phyloP scores from a whole-genome alignment of 1,140 invertebrate species.

The Ctenoplectra terminalis region DNA sequence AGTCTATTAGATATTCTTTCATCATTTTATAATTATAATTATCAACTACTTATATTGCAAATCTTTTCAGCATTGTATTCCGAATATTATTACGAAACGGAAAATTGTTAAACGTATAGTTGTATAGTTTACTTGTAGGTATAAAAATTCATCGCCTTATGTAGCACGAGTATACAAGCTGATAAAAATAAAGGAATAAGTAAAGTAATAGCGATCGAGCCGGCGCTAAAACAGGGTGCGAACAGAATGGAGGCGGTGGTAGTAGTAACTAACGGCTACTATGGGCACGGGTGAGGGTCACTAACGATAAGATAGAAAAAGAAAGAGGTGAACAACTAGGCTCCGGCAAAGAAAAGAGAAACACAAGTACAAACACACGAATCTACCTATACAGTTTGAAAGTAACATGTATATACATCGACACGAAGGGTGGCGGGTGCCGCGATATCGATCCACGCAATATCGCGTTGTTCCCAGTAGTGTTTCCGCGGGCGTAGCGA shows the following conservation, averaged over 20 bases:
- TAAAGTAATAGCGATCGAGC: not conserved
- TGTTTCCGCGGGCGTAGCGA: slow-evolving; percentile 51
- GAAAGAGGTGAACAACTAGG: slow-evolving; percentile 21
- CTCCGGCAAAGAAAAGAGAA: slow-evolving; percentile 3
- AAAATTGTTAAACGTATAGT: no score
- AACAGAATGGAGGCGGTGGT: not conserved
- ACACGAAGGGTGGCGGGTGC: slow-evolving; percentile 70
- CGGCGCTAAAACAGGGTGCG: not conserved
- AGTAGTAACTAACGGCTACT: not conserved
- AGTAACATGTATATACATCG: slow-evolving; percentile 46
- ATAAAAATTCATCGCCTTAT: no score
- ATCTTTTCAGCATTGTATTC: no score
- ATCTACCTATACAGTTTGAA: slow-evolving; percentile 23
- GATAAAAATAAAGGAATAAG: not conserved
- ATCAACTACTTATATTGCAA: no score
- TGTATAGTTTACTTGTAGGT: no score
- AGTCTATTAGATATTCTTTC: no score
- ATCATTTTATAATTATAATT: no score
- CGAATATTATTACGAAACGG: no score
- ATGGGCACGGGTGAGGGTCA: not conserved
- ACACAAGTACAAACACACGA: not conserved
- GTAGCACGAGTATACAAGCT: not conserved
- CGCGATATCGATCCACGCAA: slow-evolving; percentile 78
- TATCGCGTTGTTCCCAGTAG: slow-evolving; percentile 70
- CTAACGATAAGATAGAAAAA: not conserved